Percentiles rank a stretch among this genome's conserved stretches.
These are phyloP conservation scores for Caenorhabditis tropicalis DNA, from an alignment of 1,140 invertebrate species.

Conservation along the genomic window DNA sequence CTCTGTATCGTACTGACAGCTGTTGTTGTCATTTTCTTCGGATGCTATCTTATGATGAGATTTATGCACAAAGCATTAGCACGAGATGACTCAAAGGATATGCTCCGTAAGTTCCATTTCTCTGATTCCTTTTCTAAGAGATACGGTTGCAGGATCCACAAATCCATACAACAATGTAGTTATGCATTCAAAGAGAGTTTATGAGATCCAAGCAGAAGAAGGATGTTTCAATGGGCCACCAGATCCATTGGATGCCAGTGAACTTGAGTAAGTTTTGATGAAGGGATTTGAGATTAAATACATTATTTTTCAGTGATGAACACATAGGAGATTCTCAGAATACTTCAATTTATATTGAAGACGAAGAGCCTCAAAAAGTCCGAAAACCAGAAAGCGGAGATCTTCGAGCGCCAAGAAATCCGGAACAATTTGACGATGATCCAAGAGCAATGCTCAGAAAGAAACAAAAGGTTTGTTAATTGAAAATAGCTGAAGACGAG, in stretches of 20 bases:
- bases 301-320: neutral
- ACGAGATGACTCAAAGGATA: slow-evolving; percentile 38
- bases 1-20: slow-evolving; percentile 42
- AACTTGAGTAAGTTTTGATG: slow-evolving; percentile 21
- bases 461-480: slow-evolving; percentile 28
- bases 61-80: slow-evolving; percentile 53
- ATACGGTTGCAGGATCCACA: neutral
- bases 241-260: slow-evolving; percentile 46
- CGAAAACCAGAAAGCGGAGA: slow-evolving; percentile 46
- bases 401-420: slow-evolving; percentile 15
- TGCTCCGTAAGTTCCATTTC: neutral
- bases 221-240: slow-evolving; percentile 56
- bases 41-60: slow-evolving; percentile 51
- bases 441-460: slow-evolving; percentile 40
- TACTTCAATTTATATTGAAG: slow-evolving; percentile 10
- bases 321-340: neutral
- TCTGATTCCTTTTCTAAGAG: neutral
- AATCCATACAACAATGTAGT: slow-evolving; percentile 45
- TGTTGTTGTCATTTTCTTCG: slow-evolving; percentile 41
- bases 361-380: slow-evolving; percentile 19
- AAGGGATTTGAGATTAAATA: neutral
- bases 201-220: slow-evolving; percentile 60
- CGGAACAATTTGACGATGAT: slow-evolving; percentile 35
- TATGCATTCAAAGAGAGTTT: slow-evolving; percentile 58
- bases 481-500: neutral